Evolutionary conservation across 2,797 vertebrate genomes (phyloP), one percentile per base, ranked within the genome.

Genomic region (Anabas testudineus): DNA sequence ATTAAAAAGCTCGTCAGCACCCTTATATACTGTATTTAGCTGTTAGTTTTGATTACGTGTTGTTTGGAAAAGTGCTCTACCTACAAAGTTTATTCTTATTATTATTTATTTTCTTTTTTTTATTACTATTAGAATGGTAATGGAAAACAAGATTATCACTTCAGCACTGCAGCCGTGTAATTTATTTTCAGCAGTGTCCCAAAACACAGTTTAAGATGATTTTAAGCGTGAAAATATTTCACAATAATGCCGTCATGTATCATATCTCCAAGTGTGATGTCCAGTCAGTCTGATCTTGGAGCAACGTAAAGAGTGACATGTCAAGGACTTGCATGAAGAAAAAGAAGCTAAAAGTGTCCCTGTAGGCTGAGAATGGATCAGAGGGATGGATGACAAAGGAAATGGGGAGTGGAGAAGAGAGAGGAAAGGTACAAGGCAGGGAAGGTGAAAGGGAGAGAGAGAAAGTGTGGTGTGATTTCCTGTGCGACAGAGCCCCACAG

Each of bases 401-500:
- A 85, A 87, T 69, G 45, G 81, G 61, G 70, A 83, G 71, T 55
- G 67, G 57, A 74, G 61, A 61, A 51, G 56, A 56, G 55, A 71
- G 66, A 65, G 58, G 52, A 63, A 55, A 58, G 73, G 63, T 51
- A 55, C 2, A 37, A 70, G 71, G 45, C 53, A 78, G 63, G 61
- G 67, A 58, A 62, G 72, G 78, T 62, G 68, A 54, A 46, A 24
- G 52, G 45, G 42, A 46, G 66, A 48, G 67, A 80, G 86, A 83
- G 81, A 51, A 10, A 56, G 62, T 5, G 16, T n/a, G 41, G 54
- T 67, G 83, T 84, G 86, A 94, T 94, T 92, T 93, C 81, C 91
- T 90, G 90, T 92, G 87, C 90, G 90, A 90, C 90, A 94, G 93
- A 93, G 94, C 91, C 93, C 90, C 93, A 92, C 91, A 94, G 93